Base-by-base conservation (phyloP, 2,797 vertebrate genomes). In the Phoebastria nigripes region DNA sequence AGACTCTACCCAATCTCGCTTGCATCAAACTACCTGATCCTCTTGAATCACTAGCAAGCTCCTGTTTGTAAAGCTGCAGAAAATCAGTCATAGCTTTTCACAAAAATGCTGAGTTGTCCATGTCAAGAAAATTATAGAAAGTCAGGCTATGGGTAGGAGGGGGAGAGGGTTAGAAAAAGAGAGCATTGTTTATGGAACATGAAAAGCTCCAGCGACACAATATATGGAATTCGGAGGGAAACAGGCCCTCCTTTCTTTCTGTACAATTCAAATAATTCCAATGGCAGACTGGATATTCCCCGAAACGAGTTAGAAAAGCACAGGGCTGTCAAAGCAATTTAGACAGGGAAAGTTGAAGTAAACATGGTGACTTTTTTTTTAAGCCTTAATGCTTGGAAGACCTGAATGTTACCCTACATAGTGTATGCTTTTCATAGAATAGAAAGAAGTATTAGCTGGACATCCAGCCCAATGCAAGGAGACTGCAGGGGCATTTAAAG, bases 171-270 rank as follows among this genome's bases (percentile, higher is more conserved):
- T 89, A 97, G 93, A 97, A 98, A 98, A 98, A 97, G 95, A 97
- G 94, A 86, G 82, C 92, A 97, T 97, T 98, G 98, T 98, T 97
- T 98, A 97, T 93, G 46, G 77, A 97, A 98, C 97, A 96, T 97
- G 97, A 98, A 97, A 98, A 97, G 97, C 95, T 90, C 87, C 96
- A 85, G 89, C 93, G 87, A 97, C 97, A 98, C 98, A 98, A 97
- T 98, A 97, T 59, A 44, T 97, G 97, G 97, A 97, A 97, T 98
- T 97, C 4, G 29, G 25, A 96, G 94, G 89, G 91, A 96, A 98
- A 98, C 97, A 98, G 97, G 95, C 96, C 66, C 95, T 98, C 84
- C 97, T 98, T 98, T 98, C 98, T 98, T 98, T 97, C 96, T 95
- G 66, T 92, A 96, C 94, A 94, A 97, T 94, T 96, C 94, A 94